A percentile compares a stretch with the other conserved stretches of the same genome.
phyloP scores from a whole-genome alignment of 1,140 invertebrate genomes.

The Heliconius hermathena region DNA sequence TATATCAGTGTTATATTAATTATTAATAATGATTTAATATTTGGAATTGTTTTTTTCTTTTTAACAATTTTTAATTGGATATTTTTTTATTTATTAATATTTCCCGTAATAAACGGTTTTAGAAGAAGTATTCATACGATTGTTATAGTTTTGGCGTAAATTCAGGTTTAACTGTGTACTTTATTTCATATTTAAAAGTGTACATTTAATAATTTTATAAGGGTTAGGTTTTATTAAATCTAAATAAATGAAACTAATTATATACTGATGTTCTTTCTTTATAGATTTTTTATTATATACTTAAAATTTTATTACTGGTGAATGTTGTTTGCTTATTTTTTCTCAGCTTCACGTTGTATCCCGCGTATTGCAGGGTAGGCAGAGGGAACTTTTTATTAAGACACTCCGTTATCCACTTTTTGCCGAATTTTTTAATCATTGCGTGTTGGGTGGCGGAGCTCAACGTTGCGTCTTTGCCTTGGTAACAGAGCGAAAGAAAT shows the following conservation, averaged over 20 bases:
- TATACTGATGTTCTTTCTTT: too few relatives aligned
- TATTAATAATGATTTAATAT: constrained; percentile 10
- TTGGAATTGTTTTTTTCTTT: constrained; percentile 32
- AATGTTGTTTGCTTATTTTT: neutral
- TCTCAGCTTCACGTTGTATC: neutral
- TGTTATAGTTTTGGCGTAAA: constrained; percentile 41
- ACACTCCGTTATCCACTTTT: too few relatives aligned
- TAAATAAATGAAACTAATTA: neutral
- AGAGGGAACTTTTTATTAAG: too few relatives aligned
- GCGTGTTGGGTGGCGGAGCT: too few relatives aligned
- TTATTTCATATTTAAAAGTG: neutral
- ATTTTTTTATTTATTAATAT: constrained; percentile 41
- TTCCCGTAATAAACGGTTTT: constrained; percentile 55
- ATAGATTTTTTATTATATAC: too few relatives aligned
- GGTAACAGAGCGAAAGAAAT: neutral
- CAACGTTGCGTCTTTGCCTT: too few relatives aligned
- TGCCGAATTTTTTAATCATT: too few relatives aligned
- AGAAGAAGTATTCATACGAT: constrained; percentile 51
- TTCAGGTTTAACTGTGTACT: too few relatives aligned
- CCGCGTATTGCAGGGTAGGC: neutral
- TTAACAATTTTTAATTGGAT: constrained; percentile 44
- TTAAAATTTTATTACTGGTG: too few relatives aligned
- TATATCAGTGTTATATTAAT: constrained; percentile 29
- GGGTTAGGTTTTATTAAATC: neutral
- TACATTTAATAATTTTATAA: neutral